These are phyloP conservation scores for Frieseomelitta varia DNA, from an alignment of 1,140 invertebrate species.

Conservation along the genomic window DNA sequence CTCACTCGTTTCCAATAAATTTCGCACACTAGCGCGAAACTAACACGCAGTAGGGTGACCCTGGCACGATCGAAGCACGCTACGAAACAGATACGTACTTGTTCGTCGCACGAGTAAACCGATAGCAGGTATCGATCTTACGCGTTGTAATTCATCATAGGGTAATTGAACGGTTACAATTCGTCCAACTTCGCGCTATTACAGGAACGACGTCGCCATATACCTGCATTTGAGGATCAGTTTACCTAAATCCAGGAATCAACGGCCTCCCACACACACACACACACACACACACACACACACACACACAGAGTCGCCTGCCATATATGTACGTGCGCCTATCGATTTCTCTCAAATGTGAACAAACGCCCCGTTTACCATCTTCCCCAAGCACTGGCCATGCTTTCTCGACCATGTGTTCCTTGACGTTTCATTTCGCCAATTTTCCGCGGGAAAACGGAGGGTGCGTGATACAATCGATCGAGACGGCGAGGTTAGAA, in stretches of 20 bases:
- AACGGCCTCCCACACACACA: neutral
- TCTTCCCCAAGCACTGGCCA: neutral
- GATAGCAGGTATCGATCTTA: constrained; percentile 30
- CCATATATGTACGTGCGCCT: neutral
- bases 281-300: too few relatives aligned
- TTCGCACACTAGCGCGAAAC: neutral
- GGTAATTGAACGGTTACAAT: constrained; percentile 41
- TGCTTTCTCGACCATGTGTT: neutral
- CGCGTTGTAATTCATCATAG: constrained; percentile 39
- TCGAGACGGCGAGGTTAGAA: constrained; percentile 16
- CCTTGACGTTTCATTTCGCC: neutral
- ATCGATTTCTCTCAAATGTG: constrained; percentile 2
- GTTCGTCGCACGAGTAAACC: constrained; percentile 7
- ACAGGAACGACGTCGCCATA: constrained; percentile 8
- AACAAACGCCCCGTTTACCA: neutral
- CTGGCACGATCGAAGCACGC: too few relatives aligned
- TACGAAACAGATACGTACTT: too few relatives aligned
- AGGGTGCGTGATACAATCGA: neutral
- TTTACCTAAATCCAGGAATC: constrained; percentile 45
- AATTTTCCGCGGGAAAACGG: too few relatives aligned
- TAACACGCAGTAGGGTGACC: too few relatives aligned
- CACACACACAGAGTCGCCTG: too few relatives aligned
- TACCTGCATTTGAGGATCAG: constrained; percentile 23
- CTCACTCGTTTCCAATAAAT: neutral
- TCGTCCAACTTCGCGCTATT: constrained; percentile 20